These are phyloP conservation scores for Campopleginae sp. DNA, from an alignment of 2,888 invertebrate genomes.

Conservation along the genomic window DNA sequence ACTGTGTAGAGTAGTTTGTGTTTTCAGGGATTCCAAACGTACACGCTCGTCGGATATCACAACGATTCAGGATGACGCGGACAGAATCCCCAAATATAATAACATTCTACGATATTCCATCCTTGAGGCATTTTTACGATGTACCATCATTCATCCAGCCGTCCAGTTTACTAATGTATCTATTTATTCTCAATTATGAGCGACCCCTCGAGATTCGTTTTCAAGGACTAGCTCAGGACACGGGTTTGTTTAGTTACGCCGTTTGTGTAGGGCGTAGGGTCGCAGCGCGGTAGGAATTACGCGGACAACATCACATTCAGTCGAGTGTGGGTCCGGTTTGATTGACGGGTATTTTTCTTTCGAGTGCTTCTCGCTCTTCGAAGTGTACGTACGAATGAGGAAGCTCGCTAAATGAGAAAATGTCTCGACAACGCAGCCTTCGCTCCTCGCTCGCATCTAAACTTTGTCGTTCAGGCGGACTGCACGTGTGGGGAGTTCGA, in stretches of 20 bases:
- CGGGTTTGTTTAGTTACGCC: slow-evolving; percentile 72
- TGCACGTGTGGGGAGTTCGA: slow-evolving; percentile 27
- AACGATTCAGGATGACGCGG: slow-evolving; percentile 19
- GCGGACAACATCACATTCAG: slow-evolving; percentile 34
- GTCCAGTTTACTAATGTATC: slow-evolving; percentile 70
- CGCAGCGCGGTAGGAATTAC: slow-evolving; percentile 31
- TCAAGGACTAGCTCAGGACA: slow-evolving; percentile 51
- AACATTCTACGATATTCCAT: slow-evolving; percentile 26
- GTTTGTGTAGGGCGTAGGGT: slow-evolving; percentile 53
- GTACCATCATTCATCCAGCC: slow-evolving; percentile 39
- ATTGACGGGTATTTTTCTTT: slow-evolving; percentile 73
- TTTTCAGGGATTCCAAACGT: slow-evolving; percentile 21
- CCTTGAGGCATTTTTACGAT: not conserved
- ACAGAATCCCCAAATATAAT: not conserved
- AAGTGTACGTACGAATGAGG: slow-evolving; percentile 12
- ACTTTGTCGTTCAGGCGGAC: slow-evolving; percentile 36
- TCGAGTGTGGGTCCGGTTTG: slow-evolving; percentile 58
- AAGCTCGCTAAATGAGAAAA: slow-evolving; percentile 40
- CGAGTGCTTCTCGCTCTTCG: slow-evolving; percentile 53
- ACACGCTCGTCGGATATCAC: slow-evolving; percentile 20
- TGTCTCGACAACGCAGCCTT: slow-evolving; percentile 19
- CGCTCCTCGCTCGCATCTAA: slow-evolving; percentile 2
- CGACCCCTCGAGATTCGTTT: slow-evolving; percentile 63
- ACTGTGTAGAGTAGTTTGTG: not conserved
- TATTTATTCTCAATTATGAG: slow-evolving; percentile 79